Percentiles rank a stretch among this genome's conserved stretches.
phyloP scores from a whole-genome alignment of 92 coral and sea anemone species.

The Zoanthus sociatus region DNA sequence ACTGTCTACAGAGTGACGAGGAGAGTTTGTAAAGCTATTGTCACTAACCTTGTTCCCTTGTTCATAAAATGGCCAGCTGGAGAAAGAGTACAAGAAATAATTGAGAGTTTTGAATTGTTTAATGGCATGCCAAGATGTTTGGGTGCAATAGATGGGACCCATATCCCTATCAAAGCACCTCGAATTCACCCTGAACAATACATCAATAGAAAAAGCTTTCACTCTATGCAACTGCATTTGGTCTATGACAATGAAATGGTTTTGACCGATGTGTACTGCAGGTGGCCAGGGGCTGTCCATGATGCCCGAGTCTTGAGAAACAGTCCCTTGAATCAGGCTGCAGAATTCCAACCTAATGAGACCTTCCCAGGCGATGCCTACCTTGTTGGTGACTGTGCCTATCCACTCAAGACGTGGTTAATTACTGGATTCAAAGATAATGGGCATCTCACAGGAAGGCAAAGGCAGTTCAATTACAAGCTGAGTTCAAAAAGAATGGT shows the following conservation, averaged over 20 bases:
- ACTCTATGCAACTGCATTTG: conserved; percentile 56
- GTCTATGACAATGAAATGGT: conserved; percentile 55
- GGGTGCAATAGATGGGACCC: conserved; percentile 61
- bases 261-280: conserved; percentile 59
- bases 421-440: conserved; percentile 64
- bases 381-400: conserved; percentile 64
- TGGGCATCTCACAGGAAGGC: conserved; percentile 65
- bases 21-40: conserved; percentile 51
- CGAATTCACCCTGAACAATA: conserved; percentile 55
- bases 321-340: conserved; percentile 58
- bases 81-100: conserved; percentile 32
- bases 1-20: conserved; percentile 53
- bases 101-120: conserved; percentile 47
- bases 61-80: conserved; percentile 47
- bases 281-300: conserved; percentile 67
- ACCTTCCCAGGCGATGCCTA: conserved; percentile 52
- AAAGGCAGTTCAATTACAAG: conserved; percentile 61
- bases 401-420: conserved; percentile 60
- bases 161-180: conserved; percentile 59
- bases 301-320: conserved; percentile 63
- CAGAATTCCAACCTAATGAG: conserved; percentile 47
- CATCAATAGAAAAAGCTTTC: conserved; percentile 59
- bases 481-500: conserved; percentile 68
- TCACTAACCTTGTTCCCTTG: conserved; percentile 45
- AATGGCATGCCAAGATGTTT: conserved; percentile 57